A percentile compares a stretch with the other conserved stretches of the same genome.
Conservation (phyloP, 2,113 vertebrate genomes). For the Raja brachyura region DNA sequence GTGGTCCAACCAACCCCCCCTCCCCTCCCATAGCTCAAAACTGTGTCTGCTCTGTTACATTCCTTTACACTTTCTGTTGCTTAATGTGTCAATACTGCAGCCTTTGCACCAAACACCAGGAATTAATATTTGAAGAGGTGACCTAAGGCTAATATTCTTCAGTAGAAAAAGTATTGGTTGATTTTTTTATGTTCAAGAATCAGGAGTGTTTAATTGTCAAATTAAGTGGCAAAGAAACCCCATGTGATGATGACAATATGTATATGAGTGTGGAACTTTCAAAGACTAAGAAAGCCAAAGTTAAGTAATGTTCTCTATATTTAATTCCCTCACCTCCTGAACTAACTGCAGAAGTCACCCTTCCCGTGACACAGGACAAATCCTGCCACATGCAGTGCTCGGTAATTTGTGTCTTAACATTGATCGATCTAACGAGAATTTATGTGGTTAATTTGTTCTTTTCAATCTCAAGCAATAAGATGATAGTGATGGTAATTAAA, state of each 20-base stretch:
- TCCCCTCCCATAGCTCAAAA: background rate
- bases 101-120: background rate
- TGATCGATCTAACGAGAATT: background rate
- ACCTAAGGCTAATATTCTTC: background rate
- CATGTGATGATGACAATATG: background rate
- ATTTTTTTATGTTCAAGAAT: background rate
- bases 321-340: background rate
- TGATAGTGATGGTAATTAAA: background rate
- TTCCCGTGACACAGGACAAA: background rate
- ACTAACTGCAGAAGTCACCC: background rate
- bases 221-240: too few species aligned
- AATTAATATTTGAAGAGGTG: background rate
- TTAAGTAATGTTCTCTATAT: background rate
- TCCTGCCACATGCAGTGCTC: background rate
- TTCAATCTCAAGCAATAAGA: background rate
- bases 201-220: too few species aligned
- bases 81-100: background rate
- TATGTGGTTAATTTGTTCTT: background rate
- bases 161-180: background rate
- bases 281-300: background rate
- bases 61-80: background rate
- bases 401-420: background rate
- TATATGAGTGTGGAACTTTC: background rate
- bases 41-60: background rate
- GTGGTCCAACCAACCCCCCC: too few species aligned